Evolutionary conservation across 2,797 vertebrate species (phyloP).

Genomic region (Pangasius macronema): DNA sequence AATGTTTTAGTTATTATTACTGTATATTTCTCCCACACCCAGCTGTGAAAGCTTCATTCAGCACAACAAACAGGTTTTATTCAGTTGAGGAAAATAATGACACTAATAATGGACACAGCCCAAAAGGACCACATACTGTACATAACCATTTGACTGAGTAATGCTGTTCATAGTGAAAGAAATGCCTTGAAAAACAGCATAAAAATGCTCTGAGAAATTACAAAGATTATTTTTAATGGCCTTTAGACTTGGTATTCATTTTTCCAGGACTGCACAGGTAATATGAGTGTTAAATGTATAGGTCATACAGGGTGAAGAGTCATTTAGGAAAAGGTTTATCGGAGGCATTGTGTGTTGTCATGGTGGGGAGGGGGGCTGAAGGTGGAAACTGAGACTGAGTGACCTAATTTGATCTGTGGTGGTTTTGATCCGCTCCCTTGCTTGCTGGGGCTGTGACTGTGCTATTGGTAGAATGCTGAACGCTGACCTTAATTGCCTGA

Average conservation of each 20-base stretch:
- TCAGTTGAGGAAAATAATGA: background rate
- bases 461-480: constrained; percentile 57
- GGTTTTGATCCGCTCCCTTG: constrained; percentile 54
- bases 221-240: background rate
- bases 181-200: background rate
- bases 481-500: constrained; percentile 67
- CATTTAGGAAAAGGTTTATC: constrained; percentile 55
- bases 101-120: background rate
- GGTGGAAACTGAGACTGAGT: constrained; percentile 56
- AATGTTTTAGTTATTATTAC: background rate
- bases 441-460: constrained; percentile 51
- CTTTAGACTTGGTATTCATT: background rate
- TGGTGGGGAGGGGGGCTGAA: constrained; percentile 50
- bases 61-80: background rate
- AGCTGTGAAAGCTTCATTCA: background rate
- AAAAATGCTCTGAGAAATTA: background rate
- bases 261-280: constrained; percentile 23
- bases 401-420: constrained; percentile 55
- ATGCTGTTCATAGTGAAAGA: background rate
- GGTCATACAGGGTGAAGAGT: constrained; percentile 56
- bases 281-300: constrained; percentile 36
- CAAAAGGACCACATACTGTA: background rate
- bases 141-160: background rate
- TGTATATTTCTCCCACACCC: constrained; percentile 5
- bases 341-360: constrained; percentile 55